Evolutionary conservation across 2,888 invertebrate species (phyloP).

Genomic region (Acanthococcus lagerstroemiae): DNA sequence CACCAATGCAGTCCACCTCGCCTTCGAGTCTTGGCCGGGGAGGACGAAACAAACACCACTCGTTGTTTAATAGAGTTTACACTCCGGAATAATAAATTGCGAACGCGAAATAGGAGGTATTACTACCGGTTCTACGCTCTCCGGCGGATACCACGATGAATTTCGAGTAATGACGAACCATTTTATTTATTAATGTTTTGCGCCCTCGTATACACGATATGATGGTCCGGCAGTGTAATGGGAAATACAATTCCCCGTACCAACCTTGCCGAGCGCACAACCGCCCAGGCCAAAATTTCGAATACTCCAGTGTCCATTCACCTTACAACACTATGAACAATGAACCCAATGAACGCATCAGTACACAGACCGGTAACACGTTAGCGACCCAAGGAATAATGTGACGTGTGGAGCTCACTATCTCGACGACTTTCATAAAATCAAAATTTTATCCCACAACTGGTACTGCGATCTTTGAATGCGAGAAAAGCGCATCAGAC

Average conservation of each 20-base stretch:
- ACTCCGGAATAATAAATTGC: constrained; percentile 2
- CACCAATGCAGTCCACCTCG: not conserved
- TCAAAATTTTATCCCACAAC: too few relatives aligned
- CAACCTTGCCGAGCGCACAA: too few relatives aligned
- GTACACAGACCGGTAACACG: too few relatives aligned
- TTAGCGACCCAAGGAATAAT: too few relatives aligned
- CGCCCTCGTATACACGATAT: not conserved
- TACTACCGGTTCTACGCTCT: not conserved
- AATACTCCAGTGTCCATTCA: too few relatives aligned
- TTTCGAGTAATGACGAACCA: not conserved
- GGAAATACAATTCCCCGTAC: not conserved
- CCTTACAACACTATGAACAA: too few relatives aligned
- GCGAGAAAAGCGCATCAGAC: too few relatives aligned
- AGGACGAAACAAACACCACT: not conserved
- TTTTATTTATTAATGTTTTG: constrained; percentile 1
- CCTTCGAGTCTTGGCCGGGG: not conserved
- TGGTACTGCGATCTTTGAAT: too few relatives aligned
- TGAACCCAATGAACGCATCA: too few relatives aligned
- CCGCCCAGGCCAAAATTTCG: too few relatives aligned
- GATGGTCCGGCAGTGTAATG: not conserved
- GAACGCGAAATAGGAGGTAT: constrained; percentile 1
- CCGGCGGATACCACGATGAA: not conserved
- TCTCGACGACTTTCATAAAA: too few relatives aligned
- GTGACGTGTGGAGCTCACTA: too few relatives aligned
- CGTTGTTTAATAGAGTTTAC: constrained; percentile 9